Percentiles rank a stretch among this genome's conserved stretches.
Evolutionary conservation across 2,113 vertebrate genomes (phyloP).

Genomic region (Fulica atra): DNA sequence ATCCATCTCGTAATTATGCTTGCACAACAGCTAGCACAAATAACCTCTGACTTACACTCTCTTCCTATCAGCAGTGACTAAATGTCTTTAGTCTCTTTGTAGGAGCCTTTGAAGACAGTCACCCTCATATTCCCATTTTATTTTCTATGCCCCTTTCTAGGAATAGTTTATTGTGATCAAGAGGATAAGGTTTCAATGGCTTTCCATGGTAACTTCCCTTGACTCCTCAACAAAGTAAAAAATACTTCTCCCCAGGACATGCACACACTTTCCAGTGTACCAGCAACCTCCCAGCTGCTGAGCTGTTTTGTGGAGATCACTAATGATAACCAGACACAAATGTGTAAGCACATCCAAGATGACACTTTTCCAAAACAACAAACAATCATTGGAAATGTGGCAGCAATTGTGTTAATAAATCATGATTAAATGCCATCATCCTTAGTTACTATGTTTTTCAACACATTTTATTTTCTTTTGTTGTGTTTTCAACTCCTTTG

Average conservation of each 20-base stretch:
- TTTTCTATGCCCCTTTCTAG: neutral
- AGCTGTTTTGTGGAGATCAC: neutral
- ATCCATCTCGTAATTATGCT: neutral
- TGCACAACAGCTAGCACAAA: neutral
- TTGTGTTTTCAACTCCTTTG: neutral
- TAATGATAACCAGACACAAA: neutral
- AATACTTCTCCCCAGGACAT: neutral
- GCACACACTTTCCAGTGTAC: neutral
- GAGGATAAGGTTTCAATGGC: neutral
- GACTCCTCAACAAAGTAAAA: neutral
- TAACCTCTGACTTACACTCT: neutral
- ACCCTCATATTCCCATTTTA: neutral
- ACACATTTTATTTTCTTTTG: neutral
- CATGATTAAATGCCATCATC: neutral
- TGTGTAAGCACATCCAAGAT: neutral
- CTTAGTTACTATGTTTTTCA: neutral
- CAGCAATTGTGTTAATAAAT: neutral
- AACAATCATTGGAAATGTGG: neutral
- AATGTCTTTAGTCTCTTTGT: neutral
- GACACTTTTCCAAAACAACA: neutral
- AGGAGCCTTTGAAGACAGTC: neutral
- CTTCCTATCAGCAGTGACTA: neutral
- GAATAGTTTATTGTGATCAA: neutral
- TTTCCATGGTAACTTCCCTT: neutral
- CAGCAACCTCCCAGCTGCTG: neutral